These are phyloP conservation scores for Chymomyza fuscimana DNA, from an alignment of 2,888 invertebrate species.

Conservation along the genomic window DNA sequence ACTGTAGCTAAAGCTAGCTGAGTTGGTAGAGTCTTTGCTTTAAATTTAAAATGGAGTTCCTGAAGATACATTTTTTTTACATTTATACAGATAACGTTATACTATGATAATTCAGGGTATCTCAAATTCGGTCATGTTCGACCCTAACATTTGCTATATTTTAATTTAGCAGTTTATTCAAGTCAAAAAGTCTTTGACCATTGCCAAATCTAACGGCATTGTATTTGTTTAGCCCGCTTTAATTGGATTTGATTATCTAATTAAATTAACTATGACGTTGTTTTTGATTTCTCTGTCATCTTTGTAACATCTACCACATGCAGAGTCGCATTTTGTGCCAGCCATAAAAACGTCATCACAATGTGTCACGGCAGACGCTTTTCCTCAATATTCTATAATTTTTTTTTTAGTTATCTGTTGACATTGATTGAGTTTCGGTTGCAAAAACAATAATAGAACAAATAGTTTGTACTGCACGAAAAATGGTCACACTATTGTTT, in stretches of 20 bases:
- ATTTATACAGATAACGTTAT: too few relatives aligned
- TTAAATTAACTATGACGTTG: slow-evolving; percentile 24
- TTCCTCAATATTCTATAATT: background rate
- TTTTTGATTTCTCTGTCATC: background rate
- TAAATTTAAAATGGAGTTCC: too few relatives aligned
- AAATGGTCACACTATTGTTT: background rate
- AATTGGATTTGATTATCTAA: slow-evolving; percentile 28
- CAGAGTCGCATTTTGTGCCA: background rate
- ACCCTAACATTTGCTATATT: too few relatives aligned
- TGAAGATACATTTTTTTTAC: too few relatives aligned
- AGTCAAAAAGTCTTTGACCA: background rate
- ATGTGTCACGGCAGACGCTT: slow-evolving; percentile 3
- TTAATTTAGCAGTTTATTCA: background rate
- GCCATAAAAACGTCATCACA: slow-evolving; percentile 1
- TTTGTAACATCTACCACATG: background rate
- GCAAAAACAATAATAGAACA: slow-evolving; percentile 5
- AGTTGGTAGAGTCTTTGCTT: too few relatives aligned
- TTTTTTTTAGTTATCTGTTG: slow-evolving; percentile 5
- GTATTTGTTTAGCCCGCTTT: slow-evolving; percentile 1
- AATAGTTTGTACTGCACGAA: background rate
- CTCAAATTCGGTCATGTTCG: too few relatives aligned
- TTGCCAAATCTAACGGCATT: background rate
- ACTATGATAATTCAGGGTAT: too few relatives aligned
- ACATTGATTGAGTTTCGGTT: slow-evolving; percentile 17
- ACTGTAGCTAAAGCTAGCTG: too few relatives aligned